These are phyloP conservation scores for Dryas iulia DNA, from an alignment of 1,140 invertebrate species.

Conservation along the genomic window DNA sequence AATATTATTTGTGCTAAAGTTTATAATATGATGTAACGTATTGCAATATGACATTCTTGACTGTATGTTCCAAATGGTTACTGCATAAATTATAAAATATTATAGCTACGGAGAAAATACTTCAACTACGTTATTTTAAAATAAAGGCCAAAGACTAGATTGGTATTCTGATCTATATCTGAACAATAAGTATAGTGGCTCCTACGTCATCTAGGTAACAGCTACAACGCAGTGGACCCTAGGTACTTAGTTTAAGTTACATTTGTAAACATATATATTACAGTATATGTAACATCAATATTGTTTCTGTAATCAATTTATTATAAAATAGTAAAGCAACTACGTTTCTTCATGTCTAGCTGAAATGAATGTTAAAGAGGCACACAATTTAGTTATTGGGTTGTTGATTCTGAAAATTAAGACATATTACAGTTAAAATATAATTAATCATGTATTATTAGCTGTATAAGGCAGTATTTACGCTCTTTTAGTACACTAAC, in stretches of 20 bases:
- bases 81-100: constrained; percentile 9
- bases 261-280: constrained; percentile 1
- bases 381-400: background rate
- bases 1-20: constrained; percentile 13
- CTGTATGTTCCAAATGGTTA: background rate
- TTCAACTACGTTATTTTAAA: background rate
- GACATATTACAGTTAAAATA: background rate
- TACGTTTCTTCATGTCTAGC: background rate
- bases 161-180: constrained; percentile 19
- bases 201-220: constrained; percentile 49
- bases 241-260: constrained; percentile 48
- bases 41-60: background rate
- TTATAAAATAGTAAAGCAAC: background rate
- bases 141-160: constrained; percentile 9
- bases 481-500: background rate
- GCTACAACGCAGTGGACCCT: constrained; percentile 61
- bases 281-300: background rate
- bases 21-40: background rate
- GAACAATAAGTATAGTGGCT: constrained; percentile 22
- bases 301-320: background rate
- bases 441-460: background rate
- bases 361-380: background rate
- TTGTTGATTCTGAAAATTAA: background rate
- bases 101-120: constrained; percentile 11
- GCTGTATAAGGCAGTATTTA: background rate